phyloP scores from a whole-genome alignment of 2,797 vertebrate species.

The Etheostoma perlongum region DNA sequence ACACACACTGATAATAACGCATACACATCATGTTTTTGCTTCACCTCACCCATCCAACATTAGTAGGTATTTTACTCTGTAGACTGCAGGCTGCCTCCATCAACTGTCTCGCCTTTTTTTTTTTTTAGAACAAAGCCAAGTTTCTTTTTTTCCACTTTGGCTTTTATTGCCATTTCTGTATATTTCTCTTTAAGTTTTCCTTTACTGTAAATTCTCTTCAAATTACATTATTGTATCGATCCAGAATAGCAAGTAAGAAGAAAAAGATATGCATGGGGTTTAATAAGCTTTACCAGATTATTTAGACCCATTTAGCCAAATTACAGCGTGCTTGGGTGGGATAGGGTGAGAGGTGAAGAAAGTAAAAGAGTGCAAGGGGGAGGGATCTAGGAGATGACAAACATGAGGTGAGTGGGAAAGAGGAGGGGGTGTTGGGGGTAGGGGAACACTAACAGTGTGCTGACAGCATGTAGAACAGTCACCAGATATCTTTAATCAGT shows the following conservation, averaged over 20 bases:
- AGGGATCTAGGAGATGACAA: slow-evolving; percentile 40
- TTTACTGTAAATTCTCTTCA: background rate
- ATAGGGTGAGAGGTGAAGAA: slow-evolving; percentile 33
- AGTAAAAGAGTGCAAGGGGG: slow-evolving; percentile 15
- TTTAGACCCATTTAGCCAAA: background rate
- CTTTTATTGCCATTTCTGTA: background rate
- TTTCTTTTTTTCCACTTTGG: background rate
- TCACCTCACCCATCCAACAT: slow-evolving; percentile 35
- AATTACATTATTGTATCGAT: background rate
- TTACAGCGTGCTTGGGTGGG: background rate
- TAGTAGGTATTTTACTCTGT: slow-evolving; percentile 36
- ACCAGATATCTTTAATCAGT: slow-evolving; percentile 88
- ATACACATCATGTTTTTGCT: slow-evolving; percentile 53
- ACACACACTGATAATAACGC: slow-evolving; percentile 49
- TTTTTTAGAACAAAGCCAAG: slow-evolving; percentile 2
- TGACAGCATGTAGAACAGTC: slow-evolving; percentile 84
- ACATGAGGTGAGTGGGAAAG: slow-evolving; percentile 41
- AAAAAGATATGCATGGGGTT: background rate
- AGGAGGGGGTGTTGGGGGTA: slow-evolving; percentile 46
- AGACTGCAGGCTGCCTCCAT: slow-evolving; percentile 18
- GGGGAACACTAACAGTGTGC: slow-evolving; percentile 75
- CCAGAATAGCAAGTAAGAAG: background rate
- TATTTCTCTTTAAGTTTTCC: background rate
- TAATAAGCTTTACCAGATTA: slow-evolving; percentile 12
- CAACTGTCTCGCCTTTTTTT: slow-evolving; percentile 22